Conservation (phyloP, 37 sponge, comb jelly and placozoan genomes). For the Tethya wilhelma region DNA sequence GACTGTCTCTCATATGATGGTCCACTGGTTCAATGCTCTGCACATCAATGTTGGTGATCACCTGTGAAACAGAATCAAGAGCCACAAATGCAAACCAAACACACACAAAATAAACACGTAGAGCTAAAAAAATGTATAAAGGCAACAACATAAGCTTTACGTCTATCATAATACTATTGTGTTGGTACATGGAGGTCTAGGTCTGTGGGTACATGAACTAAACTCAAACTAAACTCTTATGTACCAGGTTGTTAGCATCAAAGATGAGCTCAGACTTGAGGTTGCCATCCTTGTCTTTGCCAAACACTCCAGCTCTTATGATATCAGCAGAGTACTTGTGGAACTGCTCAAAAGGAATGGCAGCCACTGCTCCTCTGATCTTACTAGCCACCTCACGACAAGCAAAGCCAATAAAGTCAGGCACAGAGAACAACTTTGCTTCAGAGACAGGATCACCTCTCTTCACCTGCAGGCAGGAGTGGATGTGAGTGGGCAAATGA, state of each 20-base stretch:
- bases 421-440: conserved; percentile 82
- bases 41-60: conserved; percentile 89
- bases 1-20: conserved; percentile 86
- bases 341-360: conserved; percentile 90
- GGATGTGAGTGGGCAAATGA: not conserved
- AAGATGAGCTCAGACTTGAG: conserved; percentile 54
- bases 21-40: conserved; percentile 94
- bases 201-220: not conserved
- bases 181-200: not conserved
- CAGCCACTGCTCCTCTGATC: conserved; percentile 84
- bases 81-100: not conserved
- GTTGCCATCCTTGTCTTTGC: conserved; percentile 72
- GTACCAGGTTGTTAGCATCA: conserved; percentile 88
- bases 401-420: conserved; percentile 96
- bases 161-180: not conserved
- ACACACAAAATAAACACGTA: not conserved
- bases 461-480: conserved; percentile 21
- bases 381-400: conserved; percentile 88
- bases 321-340: conserved; percentile 90
- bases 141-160: not conserved
- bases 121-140: not conserved
- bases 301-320: conserved; percentile 80
- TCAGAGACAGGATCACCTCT: conserved; percentile 57
- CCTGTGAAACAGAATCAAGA: conserved; percentile 11
- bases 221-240: not conserved